Conservation (phyloP, 2,888 invertebrate species). For the Caenorhabditis zanzibari region DNA sequence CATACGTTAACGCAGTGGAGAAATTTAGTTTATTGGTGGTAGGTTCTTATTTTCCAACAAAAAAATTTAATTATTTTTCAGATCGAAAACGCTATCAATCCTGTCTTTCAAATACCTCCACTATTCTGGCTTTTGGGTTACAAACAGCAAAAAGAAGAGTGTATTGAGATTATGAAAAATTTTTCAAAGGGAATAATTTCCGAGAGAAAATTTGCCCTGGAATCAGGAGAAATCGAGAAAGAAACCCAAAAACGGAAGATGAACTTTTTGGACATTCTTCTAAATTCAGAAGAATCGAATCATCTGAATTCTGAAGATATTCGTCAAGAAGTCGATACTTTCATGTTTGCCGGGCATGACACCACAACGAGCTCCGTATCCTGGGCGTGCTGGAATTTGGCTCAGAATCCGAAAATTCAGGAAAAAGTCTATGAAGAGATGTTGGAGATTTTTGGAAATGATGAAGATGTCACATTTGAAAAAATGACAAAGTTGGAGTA, state of each 20-base stretch:
- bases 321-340: conserved; percentile 85
- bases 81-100: conserved; percentile 5
- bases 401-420: conserved; percentile 64
- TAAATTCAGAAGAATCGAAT: conserved; percentile 77
- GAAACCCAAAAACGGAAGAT: conserved; percentile 30
- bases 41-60: too few relatives aligned
- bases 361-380: conserved; percentile 63
- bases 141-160: conserved; percentile 6
- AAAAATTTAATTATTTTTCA: neutral
- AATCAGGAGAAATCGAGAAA: neutral
- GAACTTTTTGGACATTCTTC: conserved; percentile 84
- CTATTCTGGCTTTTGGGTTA: neutral
- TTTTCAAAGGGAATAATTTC: conserved; percentile 29
- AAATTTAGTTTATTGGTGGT: conserved; percentile 45
- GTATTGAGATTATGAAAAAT: conserved; percentile 2
- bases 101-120: neutral
- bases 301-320: conserved; percentile 80
- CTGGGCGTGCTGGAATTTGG: conserved; percentile 70
- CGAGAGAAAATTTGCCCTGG: conserved; percentile 31
- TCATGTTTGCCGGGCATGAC: conserved; percentile 84
- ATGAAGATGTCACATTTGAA: conserved; percentile 65
- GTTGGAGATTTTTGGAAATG: conserved; percentile 41
- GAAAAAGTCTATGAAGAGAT: conserved; percentile 45
- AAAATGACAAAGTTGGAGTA: conserved; percentile 71
- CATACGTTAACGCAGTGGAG: conserved; percentile 75